These are phyloP conservation scores for Limnodromus scolopaceus DNA, from an alignment of 2,797 vertebrate species.

Conservation along the genomic window DNA sequence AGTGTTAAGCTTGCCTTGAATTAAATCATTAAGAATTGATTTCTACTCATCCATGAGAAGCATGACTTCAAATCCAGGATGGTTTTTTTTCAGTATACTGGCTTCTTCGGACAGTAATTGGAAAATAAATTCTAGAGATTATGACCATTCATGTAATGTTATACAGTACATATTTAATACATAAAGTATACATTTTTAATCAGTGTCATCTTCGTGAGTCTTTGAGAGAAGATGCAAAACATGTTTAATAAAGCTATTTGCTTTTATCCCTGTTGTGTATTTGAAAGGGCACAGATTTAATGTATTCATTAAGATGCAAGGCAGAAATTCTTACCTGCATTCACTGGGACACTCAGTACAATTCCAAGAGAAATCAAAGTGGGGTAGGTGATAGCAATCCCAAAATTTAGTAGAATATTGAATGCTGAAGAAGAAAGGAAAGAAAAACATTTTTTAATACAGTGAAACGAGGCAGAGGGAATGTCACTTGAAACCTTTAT, in stretches of 20 bases:
- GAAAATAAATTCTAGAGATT: not conserved
- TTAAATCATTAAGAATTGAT: not conserved
- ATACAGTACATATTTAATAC: not conserved
- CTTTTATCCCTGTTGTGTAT: not conserved
- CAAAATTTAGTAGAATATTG: slow-evolving; percentile 96
- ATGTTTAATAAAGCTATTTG: not conserved
- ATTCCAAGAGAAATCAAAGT: slow-evolving; percentile 95
- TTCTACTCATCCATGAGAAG: not conserved
- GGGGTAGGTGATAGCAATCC: slow-evolving; percentile 95
- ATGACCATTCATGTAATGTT: not conserved
- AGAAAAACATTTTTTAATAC: not conserved
- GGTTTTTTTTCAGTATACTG: not conserved
- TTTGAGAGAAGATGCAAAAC: not conserved
- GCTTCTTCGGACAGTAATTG: not conserved
- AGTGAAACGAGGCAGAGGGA: not conserved
- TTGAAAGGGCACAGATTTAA: not conserved
- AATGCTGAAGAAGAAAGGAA: slow-evolving; percentile 85
- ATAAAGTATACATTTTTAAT: not conserved
- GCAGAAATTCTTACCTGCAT: slow-evolving; percentile 85
- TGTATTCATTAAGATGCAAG: not conserved
- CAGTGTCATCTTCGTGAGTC: not conserved
- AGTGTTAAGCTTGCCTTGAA: not conserved
- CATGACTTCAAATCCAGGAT: not conserved
- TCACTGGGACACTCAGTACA: slow-evolving; percentile 95
- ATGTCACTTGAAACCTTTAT: not conserved